phyloP scores from a whole-genome alignment of 2,888 invertebrate species.

The Microdon myrmicae region DNA sequence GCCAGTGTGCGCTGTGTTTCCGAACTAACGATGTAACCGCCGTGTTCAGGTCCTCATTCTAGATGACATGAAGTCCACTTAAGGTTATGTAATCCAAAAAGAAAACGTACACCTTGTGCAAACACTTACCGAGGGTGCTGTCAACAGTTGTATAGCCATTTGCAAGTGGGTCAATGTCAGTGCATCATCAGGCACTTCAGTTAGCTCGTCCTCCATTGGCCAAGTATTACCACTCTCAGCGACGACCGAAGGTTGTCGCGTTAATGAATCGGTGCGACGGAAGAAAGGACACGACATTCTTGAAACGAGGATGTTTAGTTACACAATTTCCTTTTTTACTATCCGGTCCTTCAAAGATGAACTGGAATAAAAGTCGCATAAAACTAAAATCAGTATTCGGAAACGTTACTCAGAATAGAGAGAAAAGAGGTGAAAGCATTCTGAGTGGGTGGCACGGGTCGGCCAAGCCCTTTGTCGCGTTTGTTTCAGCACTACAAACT shows the following conservation, averaged over 20 bases:
- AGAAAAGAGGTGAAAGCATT: too few relatives aligned
- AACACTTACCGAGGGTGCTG: slow-evolving; percentile 80
- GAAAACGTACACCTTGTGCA: neutral
- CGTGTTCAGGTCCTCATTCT: slow-evolving; percentile 75
- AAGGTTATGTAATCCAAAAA: slow-evolving; percentile 5
- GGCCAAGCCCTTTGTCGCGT: too few relatives aligned
- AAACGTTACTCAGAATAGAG: too few relatives aligned
- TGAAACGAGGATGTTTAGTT: slow-evolving; percentile 17
- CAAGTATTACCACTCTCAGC: slow-evolving; percentile 60
- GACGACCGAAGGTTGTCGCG: slow-evolving; percentile 64
- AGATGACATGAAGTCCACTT: slow-evolving; percentile 44
- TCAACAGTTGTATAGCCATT: slow-evolving; percentile 82
- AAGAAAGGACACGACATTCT: slow-evolving; percentile 67
- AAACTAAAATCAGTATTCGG: too few relatives aligned
- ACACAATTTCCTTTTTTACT: neutral
- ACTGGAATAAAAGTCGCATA: too few relatives aligned
- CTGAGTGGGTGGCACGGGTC: too few relatives aligned
- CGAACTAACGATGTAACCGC: slow-evolving; percentile 75
- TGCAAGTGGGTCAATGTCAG: slow-evolving; percentile 77
- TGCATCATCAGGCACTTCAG: slow-evolving; percentile 65
- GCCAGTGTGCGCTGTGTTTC: slow-evolving; percentile 71
- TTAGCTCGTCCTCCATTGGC: slow-evolving; percentile 64
- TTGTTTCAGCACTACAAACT: too few relatives aligned
- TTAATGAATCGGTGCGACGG: slow-evolving; percentile 62
- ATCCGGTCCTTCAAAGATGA: too few relatives aligned